Conservation (phyloP, 2,888 invertebrate species). For the Peribatodes rhomboidaria region DNA sequence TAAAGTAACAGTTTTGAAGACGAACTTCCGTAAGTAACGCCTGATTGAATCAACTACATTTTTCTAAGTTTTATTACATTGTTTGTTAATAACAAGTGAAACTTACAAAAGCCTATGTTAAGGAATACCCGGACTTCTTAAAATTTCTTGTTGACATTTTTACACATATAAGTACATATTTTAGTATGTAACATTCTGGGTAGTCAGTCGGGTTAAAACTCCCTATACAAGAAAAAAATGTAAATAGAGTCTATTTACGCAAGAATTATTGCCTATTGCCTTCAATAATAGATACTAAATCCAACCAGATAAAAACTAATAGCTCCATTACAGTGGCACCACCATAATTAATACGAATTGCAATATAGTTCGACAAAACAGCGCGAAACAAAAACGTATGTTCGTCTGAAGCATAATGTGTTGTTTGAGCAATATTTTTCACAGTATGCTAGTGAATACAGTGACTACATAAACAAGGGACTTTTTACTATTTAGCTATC, state of each 20-base stretch:
- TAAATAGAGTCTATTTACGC: not conserved
- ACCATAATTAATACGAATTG: slow-evolving; percentile 34
- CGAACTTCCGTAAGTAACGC: too few species aligned
- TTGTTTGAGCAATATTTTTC: slow-evolving; percentile 37
- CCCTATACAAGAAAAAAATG: not conserved
- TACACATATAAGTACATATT: too few species aligned
- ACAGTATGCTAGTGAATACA: slow-evolving; percentile 4
- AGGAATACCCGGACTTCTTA: too few species aligned
- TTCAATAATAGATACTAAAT: slow-evolving; percentile 7
- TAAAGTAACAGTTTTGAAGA: too few species aligned
- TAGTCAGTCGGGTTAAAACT: not conserved
- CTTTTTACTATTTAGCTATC: not conserved
- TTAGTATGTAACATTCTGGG: too few species aligned
- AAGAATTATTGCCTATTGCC: not conserved
- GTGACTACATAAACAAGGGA: slow-evolving; percentile 22
- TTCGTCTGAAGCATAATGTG: slow-evolving; percentile 23
- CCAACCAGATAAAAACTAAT: slow-evolving; percentile 15
- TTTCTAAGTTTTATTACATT: too few species aligned
- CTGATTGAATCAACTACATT: too few species aligned
- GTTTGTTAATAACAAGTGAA: too few species aligned
- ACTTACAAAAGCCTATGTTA: too few species aligned
- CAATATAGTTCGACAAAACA: slow-evolving; percentile 32
- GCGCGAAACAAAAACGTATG: slow-evolving; percentile 27
- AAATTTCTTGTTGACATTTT: too few species aligned
- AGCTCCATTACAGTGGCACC: slow-evolving; percentile 18